Percentiles rank a stretch among this genome's conserved stretches.
Evolutionary conservation across 2,888 invertebrate species (phyloP).

Genomic region (Acronicta aceris): DNA sequence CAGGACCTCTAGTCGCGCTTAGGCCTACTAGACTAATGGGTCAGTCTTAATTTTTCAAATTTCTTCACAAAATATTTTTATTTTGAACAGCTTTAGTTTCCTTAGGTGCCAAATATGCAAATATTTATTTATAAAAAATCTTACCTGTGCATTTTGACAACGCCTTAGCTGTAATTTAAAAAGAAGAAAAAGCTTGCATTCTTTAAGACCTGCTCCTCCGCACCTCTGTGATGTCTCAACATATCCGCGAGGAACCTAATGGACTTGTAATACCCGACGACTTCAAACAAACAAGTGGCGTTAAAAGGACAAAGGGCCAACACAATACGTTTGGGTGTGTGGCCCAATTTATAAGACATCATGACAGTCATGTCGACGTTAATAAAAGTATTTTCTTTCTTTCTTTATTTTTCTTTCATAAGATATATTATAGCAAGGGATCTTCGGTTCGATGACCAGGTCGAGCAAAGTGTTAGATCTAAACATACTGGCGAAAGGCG

Average conservation of each 20-base stretch:
- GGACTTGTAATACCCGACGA: slow-evolving; percentile 87
- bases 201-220: slow-evolving; percentile 51
- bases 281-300: slow-evolving; percentile 87
- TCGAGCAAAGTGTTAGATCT: no score
- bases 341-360: slow-evolving; percentile 53
- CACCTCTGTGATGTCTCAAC: slow-evolving; percentile 63
- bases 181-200: slow-evolving; percentile 17
- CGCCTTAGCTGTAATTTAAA: slow-evolving; percentile 12
- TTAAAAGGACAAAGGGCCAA: slow-evolving; percentile 86
- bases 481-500: no score
- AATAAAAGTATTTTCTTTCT: no score
- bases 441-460: no score
- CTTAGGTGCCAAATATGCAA: neutral
- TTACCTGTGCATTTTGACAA: neutral
- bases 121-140: neutral
- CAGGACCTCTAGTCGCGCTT: no score
- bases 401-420: no score
- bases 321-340: slow-evolving; percentile 69
- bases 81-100: neutral
- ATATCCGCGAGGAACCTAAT: slow-evolving; percentile 87
- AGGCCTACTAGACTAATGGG: no score
- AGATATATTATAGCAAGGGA: no score
- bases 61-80: no score
- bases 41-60: no score
- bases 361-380: no score